A percentile compares a stretch with the other conserved stretches of the same genome.
phyloP scores from a whole-genome alignment of 2,797 vertebrate genomes.

The Falco columbarius region DNA sequence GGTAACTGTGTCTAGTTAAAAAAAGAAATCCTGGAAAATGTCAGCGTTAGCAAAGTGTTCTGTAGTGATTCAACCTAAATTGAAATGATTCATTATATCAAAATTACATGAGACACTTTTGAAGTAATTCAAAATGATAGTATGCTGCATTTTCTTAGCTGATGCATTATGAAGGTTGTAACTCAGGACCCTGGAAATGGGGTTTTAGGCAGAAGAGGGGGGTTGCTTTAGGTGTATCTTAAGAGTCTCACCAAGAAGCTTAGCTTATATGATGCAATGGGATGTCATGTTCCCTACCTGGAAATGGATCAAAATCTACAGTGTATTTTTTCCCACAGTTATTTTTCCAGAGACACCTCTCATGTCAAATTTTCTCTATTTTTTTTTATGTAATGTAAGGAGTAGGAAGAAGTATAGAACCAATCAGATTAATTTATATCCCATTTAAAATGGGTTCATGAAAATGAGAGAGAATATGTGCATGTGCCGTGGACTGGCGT shows the following conservation, averaged over 20 bases:
- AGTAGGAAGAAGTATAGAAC: neutral
- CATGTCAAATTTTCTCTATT: neutral
- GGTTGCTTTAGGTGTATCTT: neutral
- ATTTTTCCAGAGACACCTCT: neutral
- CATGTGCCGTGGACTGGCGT: neutral
- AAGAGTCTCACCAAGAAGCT: neutral
- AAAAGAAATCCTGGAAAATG: slow-evolving; percentile 8
- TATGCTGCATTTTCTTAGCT: neutral
- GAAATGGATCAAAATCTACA: neutral
- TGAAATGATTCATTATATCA: neutral
- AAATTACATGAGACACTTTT: neutral
- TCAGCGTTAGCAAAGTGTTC: neutral
- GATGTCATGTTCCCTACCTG: neutral
- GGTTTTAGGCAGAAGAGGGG: neutral
- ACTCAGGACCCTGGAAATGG: neutral
- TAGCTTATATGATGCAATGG: neutral
- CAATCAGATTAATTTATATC: neutral
- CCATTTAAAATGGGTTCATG: neutral
- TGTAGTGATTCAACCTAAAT: slow-evolving; percentile 7
- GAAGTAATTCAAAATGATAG: neutral
- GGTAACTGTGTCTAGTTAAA: neutral
- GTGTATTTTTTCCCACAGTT: neutral
- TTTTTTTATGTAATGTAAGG: neutral
- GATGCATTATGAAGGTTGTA: neutral
- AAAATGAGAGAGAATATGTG: neutral